Evolutionary conservation across 64 coral and sea anemone species (phyloP), one percentile per base, ranked within the genome.

Genomic region (Dendronephthya gigantea): DNA sequence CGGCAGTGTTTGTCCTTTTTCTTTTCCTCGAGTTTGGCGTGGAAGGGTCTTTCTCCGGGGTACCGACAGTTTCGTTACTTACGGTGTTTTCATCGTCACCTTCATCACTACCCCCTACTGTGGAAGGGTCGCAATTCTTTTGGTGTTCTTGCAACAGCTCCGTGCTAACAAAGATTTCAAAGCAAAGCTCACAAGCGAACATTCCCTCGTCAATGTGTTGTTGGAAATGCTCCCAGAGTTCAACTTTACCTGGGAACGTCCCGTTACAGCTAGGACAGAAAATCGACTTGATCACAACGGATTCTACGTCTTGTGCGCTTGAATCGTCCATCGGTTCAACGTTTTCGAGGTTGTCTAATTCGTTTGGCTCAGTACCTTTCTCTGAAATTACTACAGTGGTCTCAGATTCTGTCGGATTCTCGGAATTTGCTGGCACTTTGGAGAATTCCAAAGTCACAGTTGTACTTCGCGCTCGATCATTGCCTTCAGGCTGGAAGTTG

Each of bases 191-290:
- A 34, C 72, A 79, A 0, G 32, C 72, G 36, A 79, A 35, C 32
- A 79, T 34, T 9, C 29, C 22, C 32, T 79, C 72, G 32, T 15
- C 72, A 34, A 79, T 3, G 36, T 79, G 72, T 79, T 79, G 30
- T 79, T 79, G 72, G 17, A 33, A 79, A 79, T 79, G 72, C 8
- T 79, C 9, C 72, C 72, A 79, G 2, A 79, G 72, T 34, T 79
- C 27, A 36, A 35, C 2, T 29, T 79, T 79, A 4, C 32, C 31
- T 10, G 30, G 30, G 28, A 79, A 79, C 10, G 27, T 17, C 72
- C 4, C 3, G 1, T 15, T 15, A 79, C 72, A 79, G 29, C 9
- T 35, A 10, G 72, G 72, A 29, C 72, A 79, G 9, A 15, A 34
- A 79, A 79, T 12, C 16, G 9, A 8, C 72, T 62, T 62, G 12